These are phyloP conservation scores for Entomobrya proxima DNA, from an alignment of 2,888 invertebrate species.

Conservation along the genomic window DNA sequence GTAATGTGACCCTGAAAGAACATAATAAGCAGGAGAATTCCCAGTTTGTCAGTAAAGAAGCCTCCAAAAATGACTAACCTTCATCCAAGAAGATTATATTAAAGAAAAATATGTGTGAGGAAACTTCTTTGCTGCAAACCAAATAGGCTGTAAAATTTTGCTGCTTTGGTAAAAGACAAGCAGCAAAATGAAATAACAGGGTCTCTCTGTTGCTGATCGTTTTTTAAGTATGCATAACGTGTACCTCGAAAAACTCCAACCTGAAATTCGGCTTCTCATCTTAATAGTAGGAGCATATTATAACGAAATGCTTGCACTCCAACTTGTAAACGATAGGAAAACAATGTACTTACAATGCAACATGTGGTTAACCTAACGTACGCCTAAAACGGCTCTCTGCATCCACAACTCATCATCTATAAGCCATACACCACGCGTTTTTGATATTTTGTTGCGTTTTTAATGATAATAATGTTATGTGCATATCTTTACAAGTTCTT, in stretches of 20 bases:
- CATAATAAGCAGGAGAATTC: slow-evolving; percentile 4
- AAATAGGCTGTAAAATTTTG: background rate
- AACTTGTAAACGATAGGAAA: slow-evolving; percentile 9
- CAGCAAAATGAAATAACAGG: background rate
- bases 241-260: slow-evolving; percentile 2
- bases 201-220: background rate
- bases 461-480: slow-evolving; percentile 47
- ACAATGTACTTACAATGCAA: slow-evolving; percentile 17
- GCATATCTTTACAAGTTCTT: slow-evolving; percentile 50
- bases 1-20: slow-evolving; percentile 15
- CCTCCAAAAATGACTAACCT: slow-evolving; percentile 29
- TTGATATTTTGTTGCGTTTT: background rate
- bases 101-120: background rate
- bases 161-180: background rate
- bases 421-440: slow-evolving; percentile 2
- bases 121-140: background rate
- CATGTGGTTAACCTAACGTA: slow-evolving; percentile 54
- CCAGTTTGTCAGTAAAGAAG: background rate
- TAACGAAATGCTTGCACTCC: background rate
- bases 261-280: slow-evolving; percentile 3
- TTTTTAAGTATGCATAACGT: slow-evolving; percentile 5
- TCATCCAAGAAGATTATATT: slow-evolving; percentile 1
- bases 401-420: background rate
- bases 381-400: slow-evolving; percentile 17
- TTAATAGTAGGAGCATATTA: background rate